Evolutionary conservation across 2,113 vertebrate genomes (phyloP).

Genomic region (Camelus bactrianus): DNA sequence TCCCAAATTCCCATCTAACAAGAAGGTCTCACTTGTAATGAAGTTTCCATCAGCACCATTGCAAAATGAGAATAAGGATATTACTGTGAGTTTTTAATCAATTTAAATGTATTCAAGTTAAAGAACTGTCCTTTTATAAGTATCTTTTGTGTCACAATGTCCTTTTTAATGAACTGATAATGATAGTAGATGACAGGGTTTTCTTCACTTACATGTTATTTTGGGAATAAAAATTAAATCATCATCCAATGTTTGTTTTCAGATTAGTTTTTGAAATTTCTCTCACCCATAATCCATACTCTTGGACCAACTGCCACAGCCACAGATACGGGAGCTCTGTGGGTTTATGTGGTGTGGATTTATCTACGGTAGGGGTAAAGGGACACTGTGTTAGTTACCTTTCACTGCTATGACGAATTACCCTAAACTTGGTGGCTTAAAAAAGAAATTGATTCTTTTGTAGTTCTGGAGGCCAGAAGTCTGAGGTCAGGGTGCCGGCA

Average conservation of each 20-base stretch:
- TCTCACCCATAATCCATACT: neutral
- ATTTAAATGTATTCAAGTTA: neutral
- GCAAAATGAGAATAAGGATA: neutral
- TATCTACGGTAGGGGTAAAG: neutral
- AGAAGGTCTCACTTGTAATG: neutral
- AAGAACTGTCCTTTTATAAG: neutral
- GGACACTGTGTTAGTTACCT: no score
- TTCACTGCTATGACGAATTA: neutral
- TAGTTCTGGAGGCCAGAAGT: neutral
- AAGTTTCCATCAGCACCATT: neutral
- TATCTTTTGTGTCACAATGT: neutral
- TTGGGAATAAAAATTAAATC: neutral
- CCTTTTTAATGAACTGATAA: neutral
- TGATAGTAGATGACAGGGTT: neutral
- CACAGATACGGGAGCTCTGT: fast-evolving
- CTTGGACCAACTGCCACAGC: neutral
- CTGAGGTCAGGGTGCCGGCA: neutral
- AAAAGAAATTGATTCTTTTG: neutral
- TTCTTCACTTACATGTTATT: neutral
- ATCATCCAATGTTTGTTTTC: neutral
- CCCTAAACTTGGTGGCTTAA: neutral
- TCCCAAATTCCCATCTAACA: neutral
- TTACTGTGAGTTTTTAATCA: neutral
- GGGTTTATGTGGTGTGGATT: neutral
- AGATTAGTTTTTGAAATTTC: neutral